Conservation (phyloP, 2,797 vertebrate genomes). For the Pangasius macronema region DNA sequence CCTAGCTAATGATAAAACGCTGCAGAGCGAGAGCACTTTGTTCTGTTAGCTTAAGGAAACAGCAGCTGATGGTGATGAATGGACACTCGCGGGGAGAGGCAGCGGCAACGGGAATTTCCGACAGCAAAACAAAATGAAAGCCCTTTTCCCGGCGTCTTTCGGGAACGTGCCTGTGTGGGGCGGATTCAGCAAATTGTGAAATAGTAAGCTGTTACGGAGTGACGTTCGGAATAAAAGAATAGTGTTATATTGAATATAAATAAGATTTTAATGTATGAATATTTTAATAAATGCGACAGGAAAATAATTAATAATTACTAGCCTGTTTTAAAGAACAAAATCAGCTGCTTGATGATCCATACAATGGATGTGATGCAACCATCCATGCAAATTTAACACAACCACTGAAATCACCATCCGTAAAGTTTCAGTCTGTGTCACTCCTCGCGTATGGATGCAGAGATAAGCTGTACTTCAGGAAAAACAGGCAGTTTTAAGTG, state of each 20-base stretch:
- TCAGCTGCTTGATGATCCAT: not conserved
- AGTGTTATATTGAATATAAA: not conserved
- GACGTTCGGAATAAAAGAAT: not conserved
- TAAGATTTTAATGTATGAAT: not conserved
- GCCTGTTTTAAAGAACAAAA: not conserved
- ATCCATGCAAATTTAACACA: not conserved
- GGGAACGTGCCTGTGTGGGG: conserved; percentile 41
- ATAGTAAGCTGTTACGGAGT: not conserved
- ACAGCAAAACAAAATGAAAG: conserved; percentile 45
- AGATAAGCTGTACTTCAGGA: not conserved
- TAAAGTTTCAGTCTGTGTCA: not conserved
- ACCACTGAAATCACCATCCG: not conserved
- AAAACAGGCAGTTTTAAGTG: not conserved
- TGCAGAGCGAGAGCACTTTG: conserved; percentile 42
- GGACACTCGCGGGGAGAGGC: conserved; percentile 43
- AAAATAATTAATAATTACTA: not conserved
- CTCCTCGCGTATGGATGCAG: not conserved
- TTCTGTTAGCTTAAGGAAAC: conserved; percentile 61
- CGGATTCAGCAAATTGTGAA: conserved; percentile 52
- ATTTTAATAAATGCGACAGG: not conserved
- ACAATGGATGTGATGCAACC: not conserved
- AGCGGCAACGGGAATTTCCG: conserved; percentile 42
- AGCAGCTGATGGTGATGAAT: conserved; percentile 67
- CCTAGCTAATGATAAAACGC: conserved; percentile 45
- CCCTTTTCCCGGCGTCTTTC: not conserved